Percentiles rank a stretch among this genome's conserved stretches.
phyloP scores from a whole-genome alignment of 2,113 vertebrate species.

The Dasypus novemcinctus region DNA sequence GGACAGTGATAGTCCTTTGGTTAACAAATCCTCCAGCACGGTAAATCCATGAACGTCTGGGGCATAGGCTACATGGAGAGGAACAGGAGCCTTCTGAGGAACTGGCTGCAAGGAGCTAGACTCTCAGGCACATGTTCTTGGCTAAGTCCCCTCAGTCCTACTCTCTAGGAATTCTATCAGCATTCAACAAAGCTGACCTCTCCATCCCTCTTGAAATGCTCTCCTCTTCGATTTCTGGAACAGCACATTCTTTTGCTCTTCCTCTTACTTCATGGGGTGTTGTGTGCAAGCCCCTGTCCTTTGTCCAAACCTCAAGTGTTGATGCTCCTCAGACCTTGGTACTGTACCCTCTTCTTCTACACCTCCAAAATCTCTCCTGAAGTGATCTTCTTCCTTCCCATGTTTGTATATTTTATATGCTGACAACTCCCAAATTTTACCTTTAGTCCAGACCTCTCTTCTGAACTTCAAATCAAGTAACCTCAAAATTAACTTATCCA shows the following conservation, averaged over 20 bases:
- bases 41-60: neutral
- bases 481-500: neutral
- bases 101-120: neutral
- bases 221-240: neutral
- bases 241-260: neutral
- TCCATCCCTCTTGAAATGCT: neutral
- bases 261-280: neutral
- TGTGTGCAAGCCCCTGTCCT: neutral
- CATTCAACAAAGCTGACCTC: neutral
- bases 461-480: neutral
- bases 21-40: neutral
- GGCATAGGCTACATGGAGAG: neutral
- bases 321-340: neutral
- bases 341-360: neutral
- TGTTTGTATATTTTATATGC: neutral
- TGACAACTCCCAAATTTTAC: neutral
- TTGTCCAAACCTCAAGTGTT: neutral
- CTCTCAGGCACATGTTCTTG: neutral
- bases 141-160: neutral
- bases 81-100: neutral
- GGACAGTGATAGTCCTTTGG: neutral
- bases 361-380: neutral
- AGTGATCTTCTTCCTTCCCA: neutral
- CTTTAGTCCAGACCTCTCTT: neutral
- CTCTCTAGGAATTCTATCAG: neutral